Percentiles rank a stretch among this genome's conserved stretches.
phyloP scores from a whole-genome alignment of 64 coral and sea anemone genomes.

The Platygyra sinensis region DNA sequence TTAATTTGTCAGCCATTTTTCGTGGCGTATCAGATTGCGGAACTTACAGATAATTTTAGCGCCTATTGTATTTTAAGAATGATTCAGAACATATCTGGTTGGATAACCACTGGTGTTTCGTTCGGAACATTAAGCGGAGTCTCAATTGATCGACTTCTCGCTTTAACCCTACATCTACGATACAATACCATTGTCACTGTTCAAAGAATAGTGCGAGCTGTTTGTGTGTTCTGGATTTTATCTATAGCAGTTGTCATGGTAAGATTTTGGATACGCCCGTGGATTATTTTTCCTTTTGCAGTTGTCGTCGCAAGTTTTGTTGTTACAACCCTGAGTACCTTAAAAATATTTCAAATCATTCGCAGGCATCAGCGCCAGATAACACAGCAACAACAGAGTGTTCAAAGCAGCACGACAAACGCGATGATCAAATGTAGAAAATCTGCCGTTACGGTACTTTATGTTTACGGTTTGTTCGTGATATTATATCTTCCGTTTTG shows the following conservation, averaged over 20 bases:
- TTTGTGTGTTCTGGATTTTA: background rate
- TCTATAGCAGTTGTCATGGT: slow-evolving; percentile 8
- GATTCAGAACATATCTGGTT: slow-evolving; percentile 19
- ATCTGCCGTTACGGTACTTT: background rate
- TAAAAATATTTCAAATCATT: slow-evolving; percentile 24
- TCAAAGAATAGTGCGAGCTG: background rate
- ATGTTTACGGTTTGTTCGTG: background rate
- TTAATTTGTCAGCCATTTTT: slow-evolving; percentile 31
- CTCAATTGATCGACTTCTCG: slow-evolving; percentile 27
- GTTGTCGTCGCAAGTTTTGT: background rate
- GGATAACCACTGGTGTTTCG: slow-evolving; percentile 27
- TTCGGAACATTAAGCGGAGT: slow-evolving; percentile 17
- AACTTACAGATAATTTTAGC: background rate
- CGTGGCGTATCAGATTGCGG: slow-evolving; percentile 37
- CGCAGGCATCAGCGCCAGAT: slow-evolving; percentile 26
- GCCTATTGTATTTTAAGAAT: slow-evolving; percentile 24
- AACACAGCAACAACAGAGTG: background rate
- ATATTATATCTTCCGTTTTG: background rate
- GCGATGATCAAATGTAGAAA: background rate
- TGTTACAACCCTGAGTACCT: background rate
- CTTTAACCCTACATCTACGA: slow-evolving; percentile 23
- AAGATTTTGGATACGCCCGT: background rate
- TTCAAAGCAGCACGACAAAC: background rate
- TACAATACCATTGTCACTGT: slow-evolving; percentile 24
- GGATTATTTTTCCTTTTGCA: slow-evolving; percentile 35